These are phyloP conservation scores for Villa cingulata DNA, from an alignment of 2,888 invertebrate genomes.

Conservation along the genomic window DNA sequence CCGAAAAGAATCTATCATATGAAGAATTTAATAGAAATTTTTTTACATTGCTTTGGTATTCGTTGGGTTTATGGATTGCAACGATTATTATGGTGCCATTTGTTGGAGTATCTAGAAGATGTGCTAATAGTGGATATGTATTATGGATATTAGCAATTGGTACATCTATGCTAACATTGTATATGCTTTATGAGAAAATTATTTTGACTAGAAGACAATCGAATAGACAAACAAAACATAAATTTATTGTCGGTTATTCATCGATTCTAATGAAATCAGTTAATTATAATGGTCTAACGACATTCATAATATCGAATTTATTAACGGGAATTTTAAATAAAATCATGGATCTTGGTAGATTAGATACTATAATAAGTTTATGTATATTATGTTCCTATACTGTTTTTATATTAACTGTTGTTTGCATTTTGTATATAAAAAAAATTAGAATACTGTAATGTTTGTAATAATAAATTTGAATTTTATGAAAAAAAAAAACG, in stretches of 20 bases:
- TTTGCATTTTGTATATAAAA: too few relatives aligned
- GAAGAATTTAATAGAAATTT: not conserved
- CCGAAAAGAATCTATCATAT: not conserved
- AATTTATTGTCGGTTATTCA: too few relatives aligned
- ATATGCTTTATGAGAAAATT: slow-evolving; percentile 36
- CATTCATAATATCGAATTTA: slow-evolving; percentile 72
- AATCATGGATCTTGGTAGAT: slow-evolving; percentile 43
- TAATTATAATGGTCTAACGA: slow-evolving; percentile 66
- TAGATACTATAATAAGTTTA: too few relatives aligned
- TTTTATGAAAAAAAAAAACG: too few relatives aligned
- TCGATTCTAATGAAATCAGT: slow-evolving; percentile 47
- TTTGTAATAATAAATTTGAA: too few relatives aligned
- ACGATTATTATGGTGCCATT: not conserved
- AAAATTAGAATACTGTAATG: too few relatives aligned
- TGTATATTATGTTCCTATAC: too few relatives aligned
- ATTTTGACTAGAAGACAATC: not conserved
- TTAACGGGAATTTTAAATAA: slow-evolving; percentile 75
- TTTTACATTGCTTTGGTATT: not conserved
- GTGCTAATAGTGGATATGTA: not conserved
- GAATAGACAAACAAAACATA: not conserved
- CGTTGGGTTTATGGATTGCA: not conserved
- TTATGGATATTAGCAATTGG: slow-evolving; percentile 21
- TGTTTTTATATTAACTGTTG: too few relatives aligned
- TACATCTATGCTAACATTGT: slow-evolving; percentile 39
- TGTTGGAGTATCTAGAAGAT: not conserved